These are phyloP conservation scores for Cephus spinipes DNA, from an alignment of 2,888 invertebrate species.

Conservation along the genomic window DNA sequence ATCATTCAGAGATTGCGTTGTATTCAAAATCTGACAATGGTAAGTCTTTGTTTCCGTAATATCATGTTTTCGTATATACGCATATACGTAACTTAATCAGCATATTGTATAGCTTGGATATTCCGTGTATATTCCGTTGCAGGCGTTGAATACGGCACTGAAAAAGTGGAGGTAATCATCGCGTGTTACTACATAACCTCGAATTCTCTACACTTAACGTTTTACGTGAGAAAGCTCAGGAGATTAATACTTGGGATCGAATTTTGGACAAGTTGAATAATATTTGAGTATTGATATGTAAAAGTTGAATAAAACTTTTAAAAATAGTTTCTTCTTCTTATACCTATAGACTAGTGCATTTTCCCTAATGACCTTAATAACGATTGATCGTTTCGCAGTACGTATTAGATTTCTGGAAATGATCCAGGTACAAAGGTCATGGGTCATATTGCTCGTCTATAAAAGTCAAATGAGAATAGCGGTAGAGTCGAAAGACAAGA, in stretches of 20 bases:
- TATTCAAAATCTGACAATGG: neutral
- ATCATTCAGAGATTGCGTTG: neutral
- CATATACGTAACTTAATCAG: neutral
- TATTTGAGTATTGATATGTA: neutral
- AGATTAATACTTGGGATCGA: neutral
- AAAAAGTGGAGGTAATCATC: neutral
- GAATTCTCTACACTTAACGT: neutral
- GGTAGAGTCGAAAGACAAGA: neutral
- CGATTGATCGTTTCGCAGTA: neutral
- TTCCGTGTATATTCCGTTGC: neutral
- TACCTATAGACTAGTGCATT: neutral
- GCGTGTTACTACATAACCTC: neutral
- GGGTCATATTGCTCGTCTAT: neutral
- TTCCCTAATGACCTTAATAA: neutral
- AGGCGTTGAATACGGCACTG: neutral
- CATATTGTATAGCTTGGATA: neutral
- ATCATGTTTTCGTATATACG: neutral
- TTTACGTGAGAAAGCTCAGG: neutral
- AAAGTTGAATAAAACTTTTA: neutral
- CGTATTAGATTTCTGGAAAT: neutral
- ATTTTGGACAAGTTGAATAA: neutral
- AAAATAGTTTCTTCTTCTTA: neutral
- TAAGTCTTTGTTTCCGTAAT: neutral
- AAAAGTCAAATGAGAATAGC: neutral
- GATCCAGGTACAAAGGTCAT: neutral